These are phyloP conservation scores for Ophion costatus DNA, from an alignment of 2,888 invertebrate genomes.

Conservation along the genomic window DNA sequence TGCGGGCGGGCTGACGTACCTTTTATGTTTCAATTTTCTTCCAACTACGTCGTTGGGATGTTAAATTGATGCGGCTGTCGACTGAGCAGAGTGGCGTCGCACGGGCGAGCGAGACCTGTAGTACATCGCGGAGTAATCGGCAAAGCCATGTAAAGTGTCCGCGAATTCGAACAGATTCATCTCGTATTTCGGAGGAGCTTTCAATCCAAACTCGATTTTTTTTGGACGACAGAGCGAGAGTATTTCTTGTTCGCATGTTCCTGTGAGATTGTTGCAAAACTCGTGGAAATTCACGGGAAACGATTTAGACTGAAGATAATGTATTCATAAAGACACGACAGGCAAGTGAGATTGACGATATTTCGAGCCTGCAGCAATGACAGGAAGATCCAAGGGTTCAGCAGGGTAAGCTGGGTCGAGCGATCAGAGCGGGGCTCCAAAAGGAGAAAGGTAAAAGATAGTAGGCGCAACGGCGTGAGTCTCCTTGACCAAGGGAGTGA, in stretches of 20 bases:
- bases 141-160: too few species aligned
- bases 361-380: neutral
- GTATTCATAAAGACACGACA: neutral
- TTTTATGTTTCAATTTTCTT: slow-evolving; percentile 4
- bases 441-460: slow-evolving; percentile 4
- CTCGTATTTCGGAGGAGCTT: neutral
- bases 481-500: slow-evolving; percentile 64
- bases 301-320: neutral
- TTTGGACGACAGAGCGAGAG: too few species aligned
- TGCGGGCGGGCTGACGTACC: neutral
- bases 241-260: too few species aligned
- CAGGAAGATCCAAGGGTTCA: neutral
- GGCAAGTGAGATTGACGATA: neutral
- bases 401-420: slow-evolving; percentile 2
- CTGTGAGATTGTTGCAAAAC: neutral
- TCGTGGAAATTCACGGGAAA: neutral
- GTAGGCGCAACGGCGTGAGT: neutral
- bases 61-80: neutral
- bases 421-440: neutral
- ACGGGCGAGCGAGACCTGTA: neutral
- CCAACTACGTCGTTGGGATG: neutral
- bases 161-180: neutral
- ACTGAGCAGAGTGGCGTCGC: neutral
- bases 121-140: neutral
- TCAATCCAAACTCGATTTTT: neutral